These are phyloP conservation scores for Naja naja DNA, from an alignment of 2,113 vertebrate species.

Conservation along the genomic window DNA sequence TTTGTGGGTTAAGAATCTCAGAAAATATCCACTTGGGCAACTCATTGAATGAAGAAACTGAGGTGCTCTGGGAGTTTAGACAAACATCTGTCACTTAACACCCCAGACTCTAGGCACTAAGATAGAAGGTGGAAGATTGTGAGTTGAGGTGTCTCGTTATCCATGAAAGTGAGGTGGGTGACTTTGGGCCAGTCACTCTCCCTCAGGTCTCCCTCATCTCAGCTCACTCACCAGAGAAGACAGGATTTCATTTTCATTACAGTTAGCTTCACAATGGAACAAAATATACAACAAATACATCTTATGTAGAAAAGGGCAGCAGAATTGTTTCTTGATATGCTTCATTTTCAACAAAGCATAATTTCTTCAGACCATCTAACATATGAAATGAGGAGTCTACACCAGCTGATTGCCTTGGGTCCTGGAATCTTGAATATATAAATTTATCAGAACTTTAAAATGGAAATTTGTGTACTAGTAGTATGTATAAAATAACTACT, in stretches of 20 bases:
- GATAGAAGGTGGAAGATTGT: no score
- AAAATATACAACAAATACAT: background rate
- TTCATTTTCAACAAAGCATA: background rate
- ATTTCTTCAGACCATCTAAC: background rate
- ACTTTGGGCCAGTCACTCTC: no score
- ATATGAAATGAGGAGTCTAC: background rate
- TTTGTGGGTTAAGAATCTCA: background rate
- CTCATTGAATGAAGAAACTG: background rate
- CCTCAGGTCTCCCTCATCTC: no score
- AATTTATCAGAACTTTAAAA: background rate
- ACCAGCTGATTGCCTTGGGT: background rate
- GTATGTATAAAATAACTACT: background rate
- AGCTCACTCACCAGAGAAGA: background rate
- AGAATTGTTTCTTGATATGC: background rate
- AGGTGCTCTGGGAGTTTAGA: no score
- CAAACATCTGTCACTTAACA: background rate
- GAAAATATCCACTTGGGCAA: background rate
- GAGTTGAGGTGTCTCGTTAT: no score
- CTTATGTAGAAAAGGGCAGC: background rate
- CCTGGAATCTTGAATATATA: background rate
- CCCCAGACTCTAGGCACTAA: background rate
- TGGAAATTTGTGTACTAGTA: background rate
- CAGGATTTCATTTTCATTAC: background rate
- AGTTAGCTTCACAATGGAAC: background rate
- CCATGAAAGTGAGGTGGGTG: no score